Evolutionary conservation across 2,888 invertebrate species (phyloP).

Genomic region (Drosophila melanosoma): DNA sequence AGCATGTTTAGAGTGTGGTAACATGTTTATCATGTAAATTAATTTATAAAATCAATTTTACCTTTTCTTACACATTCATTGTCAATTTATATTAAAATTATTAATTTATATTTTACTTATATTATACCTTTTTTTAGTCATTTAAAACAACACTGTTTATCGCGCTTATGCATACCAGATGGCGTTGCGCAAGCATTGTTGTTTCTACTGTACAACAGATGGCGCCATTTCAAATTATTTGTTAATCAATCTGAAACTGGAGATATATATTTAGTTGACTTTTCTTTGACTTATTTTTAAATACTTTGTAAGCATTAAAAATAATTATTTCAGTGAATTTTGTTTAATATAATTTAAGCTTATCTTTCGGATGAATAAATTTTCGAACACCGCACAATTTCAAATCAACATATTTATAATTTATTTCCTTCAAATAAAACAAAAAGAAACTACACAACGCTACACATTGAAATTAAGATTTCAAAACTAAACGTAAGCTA

Average conservation of each 20-base stretch:
- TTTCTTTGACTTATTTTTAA: background rate
- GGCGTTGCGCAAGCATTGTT: background rate
- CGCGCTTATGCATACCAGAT: background rate
- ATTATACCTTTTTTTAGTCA: background rate
- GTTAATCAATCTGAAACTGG: background rate
- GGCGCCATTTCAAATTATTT: conserved; percentile 5
- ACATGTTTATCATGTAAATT: background rate
- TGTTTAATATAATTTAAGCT: background rate
- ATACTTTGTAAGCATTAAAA: background rate
- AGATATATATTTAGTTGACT: conserved; percentile 4
- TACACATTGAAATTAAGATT: conserved; percentile 49
- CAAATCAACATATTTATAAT: conserved; percentile 53
- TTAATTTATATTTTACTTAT: background rate
- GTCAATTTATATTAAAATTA: background rate
- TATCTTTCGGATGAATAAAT: background rate
- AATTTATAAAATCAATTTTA: background rate
- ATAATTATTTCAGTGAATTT: background rate
- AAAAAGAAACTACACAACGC: conserved; percentile 42
- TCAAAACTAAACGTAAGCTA: conserved; percentile 34
- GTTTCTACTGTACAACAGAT: background rate
- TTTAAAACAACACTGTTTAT: conserved; percentile 12
- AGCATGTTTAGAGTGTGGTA: background rate
- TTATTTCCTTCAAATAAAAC: conserved; percentile 42
- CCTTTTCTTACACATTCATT: background rate
- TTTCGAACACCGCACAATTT: background rate